Evolutionary conservation across 2,888 invertebrate species (phyloP), one percentile per base, ranked within the genome.

Genomic region (Agapostemon virescens): DNA sequence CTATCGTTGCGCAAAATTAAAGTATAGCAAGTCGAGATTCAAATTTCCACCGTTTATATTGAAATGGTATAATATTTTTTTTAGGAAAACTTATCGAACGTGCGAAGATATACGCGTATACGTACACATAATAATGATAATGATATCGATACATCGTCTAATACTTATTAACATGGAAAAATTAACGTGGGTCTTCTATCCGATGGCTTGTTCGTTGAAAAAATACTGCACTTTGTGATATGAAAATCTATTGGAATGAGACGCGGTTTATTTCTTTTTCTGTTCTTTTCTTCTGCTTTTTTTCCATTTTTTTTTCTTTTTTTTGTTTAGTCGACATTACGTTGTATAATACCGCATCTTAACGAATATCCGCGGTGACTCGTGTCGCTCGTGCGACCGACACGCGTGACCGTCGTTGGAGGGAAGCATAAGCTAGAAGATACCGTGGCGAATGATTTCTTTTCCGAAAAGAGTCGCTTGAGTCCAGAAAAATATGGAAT

Each of bases 221-320:
- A 90, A 90, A 90, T 90, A 90, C 79, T 84, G 84, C 86, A 77
- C 83, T 87, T 82, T 86, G 79, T 88, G 85, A 82, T 88, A 85
- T 85, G 86, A 85, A 83, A 84, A 81, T 85, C 64, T 69, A 63
- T 33, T 80, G 77, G 77, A 83, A 79, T 63, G 67, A 63, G 58
- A 74, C 81, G 73, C 68, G 72, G 69, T 74, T 69, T 76, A 68
- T 77, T 69, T 75, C 63, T 58, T 38, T 36, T 17, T 26, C 26
- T 55, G 26, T 55, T 49, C 75, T 66, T 30, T 33, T 64, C 75
- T 69, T 26, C 7, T 73, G 9, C 15, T 55, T 26, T 55, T 11
- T 55, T 55, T 17, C 42, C 9, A 2, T 42, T 15, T 40, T 23
- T 0, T 5, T 55, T 74, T 64, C 23, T 30, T 63, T 76, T 70